A percentile compares a stretch with the other conserved stretches of the same genome.
These are phyloP conservation scores for Boloria selene DNA, from an alignment of 2,888 invertebrate species.

Conservation along the genomic window DNA sequence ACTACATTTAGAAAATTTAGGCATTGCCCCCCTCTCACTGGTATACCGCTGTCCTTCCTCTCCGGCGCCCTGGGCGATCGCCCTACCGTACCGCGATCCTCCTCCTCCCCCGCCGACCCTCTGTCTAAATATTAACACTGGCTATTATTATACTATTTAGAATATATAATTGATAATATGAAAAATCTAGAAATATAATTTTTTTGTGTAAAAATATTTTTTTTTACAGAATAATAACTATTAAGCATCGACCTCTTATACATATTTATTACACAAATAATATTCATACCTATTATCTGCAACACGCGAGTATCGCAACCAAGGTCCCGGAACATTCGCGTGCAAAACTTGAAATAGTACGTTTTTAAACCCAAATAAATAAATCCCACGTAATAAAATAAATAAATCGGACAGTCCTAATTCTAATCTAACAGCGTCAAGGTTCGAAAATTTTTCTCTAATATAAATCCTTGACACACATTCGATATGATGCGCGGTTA, in stretches of 20 bases:
- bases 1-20: too few species aligned
- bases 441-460: constrained; percentile 76
- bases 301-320: constrained; percentile 25
- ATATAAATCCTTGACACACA: constrained; percentile 74
- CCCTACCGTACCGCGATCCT: too few species aligned
- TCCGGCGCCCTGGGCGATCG: too few species aligned
- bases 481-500: constrained; percentile 56
- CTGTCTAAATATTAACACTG: too few species aligned
- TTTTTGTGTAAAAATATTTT: too few species aligned
- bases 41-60: too few species aligned
- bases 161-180: too few species aligned
- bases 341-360: constrained; percentile 32
- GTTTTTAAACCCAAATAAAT: constrained; percentile 41
- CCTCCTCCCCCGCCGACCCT: too few species aligned
- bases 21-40: too few species aligned
- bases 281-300: constrained; percentile 20
- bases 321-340: constrained; percentile 28
- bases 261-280: constrained; percentile 21
- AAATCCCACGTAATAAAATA: constrained; percentile 52
- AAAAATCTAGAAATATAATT: too few species aligned
- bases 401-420: constrained; percentile 71
- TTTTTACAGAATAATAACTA: not conserved
- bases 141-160: too few species aligned
- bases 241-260: constrained; percentile 10
- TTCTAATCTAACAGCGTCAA: constrained; percentile 69